These are phyloP conservation scores for Pelvicachromis taeniatus DNA, from an alignment of 2,113 vertebrate species.

Conservation along the genomic window DNA sequence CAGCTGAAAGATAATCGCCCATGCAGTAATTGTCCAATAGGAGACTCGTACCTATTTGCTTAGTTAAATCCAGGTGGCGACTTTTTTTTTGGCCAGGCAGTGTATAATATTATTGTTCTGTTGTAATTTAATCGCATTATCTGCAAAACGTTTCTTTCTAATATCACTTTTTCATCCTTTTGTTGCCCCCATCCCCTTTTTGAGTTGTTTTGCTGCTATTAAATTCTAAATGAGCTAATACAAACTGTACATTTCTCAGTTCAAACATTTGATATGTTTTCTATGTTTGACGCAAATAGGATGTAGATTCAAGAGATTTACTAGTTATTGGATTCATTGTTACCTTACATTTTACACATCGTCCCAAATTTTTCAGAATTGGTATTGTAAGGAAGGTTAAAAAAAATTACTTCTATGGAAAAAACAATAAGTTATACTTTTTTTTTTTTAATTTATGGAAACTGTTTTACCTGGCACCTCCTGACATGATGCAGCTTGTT, in stretches of 20 bases:
- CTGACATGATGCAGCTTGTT: constrained; percentile 75
- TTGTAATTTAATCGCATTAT: neutral
- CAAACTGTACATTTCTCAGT: neutral
- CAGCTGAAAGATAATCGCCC: no score
- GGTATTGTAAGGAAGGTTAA: neutral
- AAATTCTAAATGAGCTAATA: neutral
- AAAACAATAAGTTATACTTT: no score
- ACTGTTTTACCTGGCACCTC: constrained; percentile 65
- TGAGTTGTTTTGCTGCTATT: neutral
- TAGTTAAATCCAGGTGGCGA: no score
- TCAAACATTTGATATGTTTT: neutral
- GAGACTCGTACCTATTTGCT: no score
- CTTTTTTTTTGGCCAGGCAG: no score
- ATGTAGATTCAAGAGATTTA: neutral
- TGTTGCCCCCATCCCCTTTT: neutral
- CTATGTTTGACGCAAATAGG: neutral
- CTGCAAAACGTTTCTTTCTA: neutral
- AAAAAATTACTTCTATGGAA: neutral
- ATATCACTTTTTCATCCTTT: neutral
- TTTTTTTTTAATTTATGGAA: no score
- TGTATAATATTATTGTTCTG: neutral
- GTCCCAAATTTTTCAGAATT: neutral
- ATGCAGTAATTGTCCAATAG: no score
- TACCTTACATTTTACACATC: fast-evolving
- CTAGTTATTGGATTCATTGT: neutral